Base-by-base conservation (phyloP, 2,888 invertebrate genomes). In the Laothoe populi region DNA sequence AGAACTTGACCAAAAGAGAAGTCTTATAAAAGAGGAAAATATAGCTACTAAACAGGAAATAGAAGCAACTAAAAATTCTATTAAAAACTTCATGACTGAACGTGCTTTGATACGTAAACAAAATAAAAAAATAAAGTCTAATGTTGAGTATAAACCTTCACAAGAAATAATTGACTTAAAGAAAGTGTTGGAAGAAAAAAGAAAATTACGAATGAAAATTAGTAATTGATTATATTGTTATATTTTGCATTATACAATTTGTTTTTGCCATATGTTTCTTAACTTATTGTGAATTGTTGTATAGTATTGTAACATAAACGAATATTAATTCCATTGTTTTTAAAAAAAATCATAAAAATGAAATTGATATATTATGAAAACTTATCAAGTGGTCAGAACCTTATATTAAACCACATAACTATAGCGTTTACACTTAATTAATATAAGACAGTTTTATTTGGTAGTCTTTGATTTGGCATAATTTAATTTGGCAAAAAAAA, bases 1-100 rank as follows among this genome's bases (percentile, higher is more conserved):
- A 63, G 94, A 95, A 73, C 72, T 95, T 21, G 88, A 94, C 61
- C 83, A 74, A 53, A 94, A 94, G 71, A 90, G 82, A 66, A 78
- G 79, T 60, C 53, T 66, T n/a, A 93, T 95, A 10, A 80, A 78
- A 70, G 83, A 88, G 63, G 80, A 87, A 65, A 93, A 94, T 53
- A 68, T 81, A 35, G 83, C 86, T 26, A 89, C 89, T 23, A 93
- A 93, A 66, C 78, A 86, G 63, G 84, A 93, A 64, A 71, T 95
- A 26, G 88, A 93, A 61, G 83, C 90, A 65, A 84, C 90, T 11
- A 93, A 92, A 78, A 79, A 81, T 59, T 81, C 87, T 38, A 89
- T 94, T 24, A 79, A 84, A 59, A 82, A 79, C 46, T 90, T 82
- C 66, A 79, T 89, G 72, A 68, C 67, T 16, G 91, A 91, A 63